phyloP scores from a whole-genome alignment of 2,113 vertebrate species.

The Paedocypris sp. region DNA sequence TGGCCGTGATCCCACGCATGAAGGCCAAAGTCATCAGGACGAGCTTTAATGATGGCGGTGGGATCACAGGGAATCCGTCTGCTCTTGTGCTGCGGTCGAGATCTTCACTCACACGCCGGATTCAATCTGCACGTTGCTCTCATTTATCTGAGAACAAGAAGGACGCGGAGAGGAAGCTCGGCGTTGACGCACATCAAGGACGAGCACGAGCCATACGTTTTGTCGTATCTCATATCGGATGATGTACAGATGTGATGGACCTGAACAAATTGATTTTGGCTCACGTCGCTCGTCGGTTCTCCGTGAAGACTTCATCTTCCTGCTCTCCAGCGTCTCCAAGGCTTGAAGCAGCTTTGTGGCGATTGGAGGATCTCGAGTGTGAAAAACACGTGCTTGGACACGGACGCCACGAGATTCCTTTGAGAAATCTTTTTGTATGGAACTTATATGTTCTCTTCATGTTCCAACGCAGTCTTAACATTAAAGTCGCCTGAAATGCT shows the following conservation, averaged over 20 bases:
- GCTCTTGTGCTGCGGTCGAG: constrained; percentile 83
- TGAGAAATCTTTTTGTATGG: too few species aligned
- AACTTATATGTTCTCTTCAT: too few species aligned
- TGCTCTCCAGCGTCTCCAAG: constrained; percentile 17
- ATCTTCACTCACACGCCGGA: constrained; percentile 75
- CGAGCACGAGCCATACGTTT: constrained; percentile 54
- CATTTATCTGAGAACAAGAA: constrained; percentile 55
- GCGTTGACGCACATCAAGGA: constrained; percentile 56
- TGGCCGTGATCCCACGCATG: constrained; percentile 26
- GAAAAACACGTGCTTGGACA: too few species aligned
- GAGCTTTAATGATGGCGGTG: constrained; percentile 28
- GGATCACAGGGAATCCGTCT: constrained; percentile 44
- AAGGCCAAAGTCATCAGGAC: constrained; percentile 29
- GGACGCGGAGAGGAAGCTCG: constrained; percentile 41
- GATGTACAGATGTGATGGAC: constrained; percentile 62
- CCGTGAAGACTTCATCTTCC: constrained; percentile 10
- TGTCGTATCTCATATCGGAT: constrained; percentile 58
- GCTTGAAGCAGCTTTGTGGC: constrained; percentile 15
- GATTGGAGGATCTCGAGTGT: too few species aligned
- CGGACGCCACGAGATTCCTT: too few species aligned
- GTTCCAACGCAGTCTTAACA: too few species aligned
- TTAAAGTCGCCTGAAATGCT: too few species aligned
- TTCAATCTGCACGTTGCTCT: constrained; percentile 67
- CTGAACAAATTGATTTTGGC: constrained; percentile 60
- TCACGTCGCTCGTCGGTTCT: constrained; percentile 35